Percentiles rank a stretch among this genome's conserved stretches.
These are phyloP conservation scores for Corythornis vintsioides DNA, from an alignment of 2,113 vertebrate genomes.

Conservation along the genomic window DNA sequence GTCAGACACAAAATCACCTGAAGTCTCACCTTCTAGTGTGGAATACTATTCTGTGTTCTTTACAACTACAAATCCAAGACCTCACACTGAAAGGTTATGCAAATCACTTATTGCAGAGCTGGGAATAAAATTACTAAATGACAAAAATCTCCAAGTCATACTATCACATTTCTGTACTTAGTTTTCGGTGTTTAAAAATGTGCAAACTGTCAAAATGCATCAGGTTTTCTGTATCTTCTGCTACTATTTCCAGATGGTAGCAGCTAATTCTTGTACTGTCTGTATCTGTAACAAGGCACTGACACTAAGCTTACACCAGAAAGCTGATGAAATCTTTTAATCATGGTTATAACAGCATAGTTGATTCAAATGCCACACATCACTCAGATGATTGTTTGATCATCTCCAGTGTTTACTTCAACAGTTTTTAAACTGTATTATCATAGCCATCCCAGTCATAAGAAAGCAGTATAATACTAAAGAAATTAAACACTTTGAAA, in stretches of 20 bases:
- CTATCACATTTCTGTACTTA: neutral
- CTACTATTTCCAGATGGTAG: neutral
- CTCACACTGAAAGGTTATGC: neutral
- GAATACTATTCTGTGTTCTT: neutral
- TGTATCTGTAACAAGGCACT: neutral
- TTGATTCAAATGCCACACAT: neutral
- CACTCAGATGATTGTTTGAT: neutral
- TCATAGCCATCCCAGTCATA: neutral
- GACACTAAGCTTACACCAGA: neutral
- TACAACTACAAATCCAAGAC: neutral
- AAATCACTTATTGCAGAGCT: constrained; percentile 10
- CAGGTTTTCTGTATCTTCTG: neutral
- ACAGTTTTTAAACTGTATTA: neutral
- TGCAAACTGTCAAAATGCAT: neutral
- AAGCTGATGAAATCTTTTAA: neutral
- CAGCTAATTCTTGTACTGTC: neutral
- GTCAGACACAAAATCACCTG: neutral
- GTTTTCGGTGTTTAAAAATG: neutral
- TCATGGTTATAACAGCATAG: neutral
- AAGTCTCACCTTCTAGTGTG: neutral
- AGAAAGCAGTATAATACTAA: neutral
- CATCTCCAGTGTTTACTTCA: neutral
- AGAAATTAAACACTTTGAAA: neutral
- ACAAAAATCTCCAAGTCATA: neutral
- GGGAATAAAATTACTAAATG: neutral